Evolutionary conservation across 1,140 invertebrate species (phyloP), one percentile per base, ranked within the genome.

Genomic region (Drosophila carrolli): DNA sequence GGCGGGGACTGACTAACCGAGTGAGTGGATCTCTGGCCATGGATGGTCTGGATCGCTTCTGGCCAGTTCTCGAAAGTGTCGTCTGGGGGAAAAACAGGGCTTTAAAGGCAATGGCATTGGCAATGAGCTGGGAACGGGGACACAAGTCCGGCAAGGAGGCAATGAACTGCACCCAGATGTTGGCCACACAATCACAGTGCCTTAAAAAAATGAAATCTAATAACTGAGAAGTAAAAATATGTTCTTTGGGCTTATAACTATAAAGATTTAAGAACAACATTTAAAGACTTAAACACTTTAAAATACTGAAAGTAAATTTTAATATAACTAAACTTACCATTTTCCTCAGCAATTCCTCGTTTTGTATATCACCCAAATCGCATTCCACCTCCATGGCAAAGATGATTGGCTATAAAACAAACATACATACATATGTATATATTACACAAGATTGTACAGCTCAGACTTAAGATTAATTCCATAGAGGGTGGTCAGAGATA

Each of bases 281-380:
- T n/a, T n/a, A n/a, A n/a, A 23, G 19, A 23, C 19, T 23, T 23
- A 23, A 1, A 23, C 23, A 23, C 23, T 23, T 23, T 23, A 23
- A 23, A 23, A 23, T 23, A 23, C 23, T 23, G 3, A 3, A 23
- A 23, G 0, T 23, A 23, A 4, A 23, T 23, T 23, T 23, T 3
- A 4, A 23, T 0, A 23, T 23, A 23, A 23, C 4, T 23, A 23
- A 5, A 51, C 93, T 94, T 92, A 96, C 95, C 95, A 96, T 96
- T 92, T 95, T 94, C 4, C 95, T 93, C 57, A 96, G 93, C 71
- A 95, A 89, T 86, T 96, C 95, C 92, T 96, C 96, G 93, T 95
- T 95, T 77, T 95, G 93, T 60, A 96, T 96, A 62, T 94, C 92
- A 63, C 94, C 94, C 66, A 96, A 93, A 93, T 96, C 95, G 67